Evolutionary conservation across 2,113 vertebrate genomes (phyloP), one percentile per base, ranked within the genome.

Genomic region (Indicator indicator): DNA sequence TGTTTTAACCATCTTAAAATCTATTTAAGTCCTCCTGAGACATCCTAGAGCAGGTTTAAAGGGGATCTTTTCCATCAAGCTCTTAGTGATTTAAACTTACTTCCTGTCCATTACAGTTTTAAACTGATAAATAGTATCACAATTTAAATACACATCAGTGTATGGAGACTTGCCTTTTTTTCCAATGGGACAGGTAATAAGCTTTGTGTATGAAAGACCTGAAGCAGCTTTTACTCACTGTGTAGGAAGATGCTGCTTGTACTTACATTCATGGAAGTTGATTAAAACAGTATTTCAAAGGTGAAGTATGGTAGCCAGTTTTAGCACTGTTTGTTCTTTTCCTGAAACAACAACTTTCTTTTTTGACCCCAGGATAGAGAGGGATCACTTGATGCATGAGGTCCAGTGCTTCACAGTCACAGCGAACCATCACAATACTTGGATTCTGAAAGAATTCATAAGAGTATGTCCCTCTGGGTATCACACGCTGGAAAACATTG

Each of bases 21-120:
- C 85, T 93, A n/a, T 94, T 91, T 94, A 94, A 95, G 75, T 93
- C 26, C 85, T 94, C 72, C 40, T 72, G 89, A 95, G 89, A 76
- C 75, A 90, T 91, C 54, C 32, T 4, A 16, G 68, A 77, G 38
- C 69, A 52, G 52, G 89, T 95, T 42, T 93, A 85, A 84, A 79
- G 68, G 63, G 91, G 52, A 90, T 83, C 75, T 93, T 93, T 85
- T 80, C 75, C 44, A 75, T 93, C 79, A 90, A 50, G 32, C 52
- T 83, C 71, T 70, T 65, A 72, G 75, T 79, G 54, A 87, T 89
- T 90, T 83, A 59, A 76, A 77, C 42, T 90, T 86, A 8, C 9
- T 89, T 94, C 71, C 67, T 89, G 30, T 75, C 63, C 74, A n/a
- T 54, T 90, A 54, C 32, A 82, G 33, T 69, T 82, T 84, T 44